These are phyloP conservation scores for Lithobates sylvaticus DNA, from an alignment of 2,797 vertebrate genomes.

Conservation along the genomic window DNA sequence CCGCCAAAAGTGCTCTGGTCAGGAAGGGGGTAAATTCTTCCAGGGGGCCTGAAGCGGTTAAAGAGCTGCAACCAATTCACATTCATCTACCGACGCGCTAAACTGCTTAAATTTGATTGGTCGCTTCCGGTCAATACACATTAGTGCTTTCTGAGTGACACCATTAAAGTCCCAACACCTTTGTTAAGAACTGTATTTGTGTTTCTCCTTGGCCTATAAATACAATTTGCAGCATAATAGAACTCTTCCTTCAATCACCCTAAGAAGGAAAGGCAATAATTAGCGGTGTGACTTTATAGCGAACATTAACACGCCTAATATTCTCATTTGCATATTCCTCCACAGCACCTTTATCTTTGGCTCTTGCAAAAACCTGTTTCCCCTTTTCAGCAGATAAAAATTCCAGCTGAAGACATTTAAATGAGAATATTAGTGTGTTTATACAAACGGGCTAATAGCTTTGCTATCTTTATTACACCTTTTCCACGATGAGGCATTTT, in stretches of 20 bases:
- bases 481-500: conserved; percentile 13
- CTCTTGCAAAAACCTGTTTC: conserved; percentile 42
- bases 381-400: conserved; percentile 44
- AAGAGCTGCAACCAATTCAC: no score
- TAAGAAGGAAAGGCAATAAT: conserved; percentile 14
- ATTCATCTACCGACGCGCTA: no score
- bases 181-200: background rate
- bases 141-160: no score
- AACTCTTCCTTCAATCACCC: background rate
- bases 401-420: conserved; percentile 43
- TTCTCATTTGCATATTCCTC: conserved; percentile 36
- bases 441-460: conserved; percentile 41
- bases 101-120: no score
- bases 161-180: background rate
- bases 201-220: background rate
- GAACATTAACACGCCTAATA: conserved; percentile 9
- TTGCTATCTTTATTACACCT: conserved; percentile 48
- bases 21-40: no score
- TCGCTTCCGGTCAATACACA: no score
- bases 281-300: conserved; percentile 1
- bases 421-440: conserved; percentile 55
- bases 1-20: no score
- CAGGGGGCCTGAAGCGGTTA: no score
- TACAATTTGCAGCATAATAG: background rate
- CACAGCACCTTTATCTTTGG: conserved; percentile 36